Conservation (phyloP, 2,113 vertebrate species). For the Arothron firmamentum region DNA sequence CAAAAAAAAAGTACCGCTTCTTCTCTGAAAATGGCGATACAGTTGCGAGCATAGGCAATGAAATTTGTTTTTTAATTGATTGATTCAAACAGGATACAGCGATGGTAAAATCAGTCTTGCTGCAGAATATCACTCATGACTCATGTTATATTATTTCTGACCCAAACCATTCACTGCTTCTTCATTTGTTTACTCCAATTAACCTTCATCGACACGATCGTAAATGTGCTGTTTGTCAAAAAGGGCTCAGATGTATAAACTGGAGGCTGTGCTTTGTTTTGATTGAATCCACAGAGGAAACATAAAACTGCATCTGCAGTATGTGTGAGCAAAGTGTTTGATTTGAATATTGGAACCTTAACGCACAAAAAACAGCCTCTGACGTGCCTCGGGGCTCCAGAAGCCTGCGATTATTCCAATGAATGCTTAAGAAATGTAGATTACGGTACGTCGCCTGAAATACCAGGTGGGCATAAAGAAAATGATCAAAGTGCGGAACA, state of each 20-base stretch:
- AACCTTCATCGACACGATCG: slow-evolving; percentile 70
- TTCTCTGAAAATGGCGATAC: slow-evolving; percentile 2
- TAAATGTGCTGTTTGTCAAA: slow-evolving; percentile 68
- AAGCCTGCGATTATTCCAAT: slow-evolving; percentile 46
- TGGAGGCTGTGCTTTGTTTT: slow-evolving; percentile 45
- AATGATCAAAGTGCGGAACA: slow-evolving; percentile 49
- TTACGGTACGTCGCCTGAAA: slow-evolving; percentile 35
- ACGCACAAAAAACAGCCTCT: slow-evolving; percentile 32
- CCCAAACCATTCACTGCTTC: too few species aligned
- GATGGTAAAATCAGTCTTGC: too few species aligned
- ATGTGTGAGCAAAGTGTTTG: slow-evolving; percentile 36
- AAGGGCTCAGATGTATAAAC: slow-evolving; percentile 73
- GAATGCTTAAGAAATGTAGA: slow-evolving; percentile 44
- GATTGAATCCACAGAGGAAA: slow-evolving; percentile 28
- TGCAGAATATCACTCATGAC: too few species aligned
- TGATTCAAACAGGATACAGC: too few species aligned
- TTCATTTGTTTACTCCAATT: slow-evolving; percentile 73
- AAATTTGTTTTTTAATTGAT: too few species aligned
- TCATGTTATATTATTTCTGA: too few species aligned
- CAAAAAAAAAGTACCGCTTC: slow-evolving; percentile 22
- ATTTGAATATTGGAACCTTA: slow-evolving; percentile 46
- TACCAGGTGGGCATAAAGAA: slow-evolving; percentile 55
- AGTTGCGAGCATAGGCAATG: slow-evolving; percentile 2
- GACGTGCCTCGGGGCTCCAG: slow-evolving; percentile 27
- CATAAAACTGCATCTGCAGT: slow-evolving; percentile 21